Evolutionary conservation across 2,797 vertebrate genomes (phyloP), one percentile per base, ranked within the genome.

Genomic region (Hippocampus kuda): DNA sequence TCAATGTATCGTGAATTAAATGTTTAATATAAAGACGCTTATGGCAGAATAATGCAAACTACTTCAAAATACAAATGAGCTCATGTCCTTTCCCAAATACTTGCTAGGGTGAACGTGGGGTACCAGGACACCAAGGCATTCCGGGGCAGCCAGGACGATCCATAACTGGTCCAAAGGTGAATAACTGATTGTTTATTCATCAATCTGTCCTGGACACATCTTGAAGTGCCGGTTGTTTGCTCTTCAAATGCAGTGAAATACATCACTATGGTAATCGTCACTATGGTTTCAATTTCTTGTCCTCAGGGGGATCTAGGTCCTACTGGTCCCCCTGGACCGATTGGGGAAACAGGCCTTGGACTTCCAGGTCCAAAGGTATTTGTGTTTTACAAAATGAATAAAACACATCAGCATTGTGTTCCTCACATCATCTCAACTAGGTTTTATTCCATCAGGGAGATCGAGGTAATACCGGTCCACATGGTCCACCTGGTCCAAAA

Each of bases 161-260:
- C 74, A 88, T 96, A 77, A 83, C 90, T 79, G 95, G 95, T 74
- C 84, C 93, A 76, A 96, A 96, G 93, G 95, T 96, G 91, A 92
- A 88, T 30, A 70, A 27, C 77, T 38, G 27, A 60, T 69, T 30
- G 2, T 27, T 34, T 20, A 51, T 20, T 7, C 6, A 71, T 34
- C 53, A 24, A 56, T 12, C 1, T 73, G 38, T 68, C 67, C 53
- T 76, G 70, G 73, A 62, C 49, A 51, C 49, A 51, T 22, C 20
- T 73, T 27, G 54, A 59, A 59, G 12, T 2, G 15, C 18, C 20
- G 20, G 18, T 51, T 51, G 48, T 49, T 26, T 13, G 13, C 4
- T 18, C 26, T 27, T 30, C 12, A 59, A 27, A 59, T 27, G 56
- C 56, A 59, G 26, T 30, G 13, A 59, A 59, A 59, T n/a, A 15